Conservation (phyloP, 2,797 vertebrate genomes). For the Chiroxiphia lanceolata region DNA sequence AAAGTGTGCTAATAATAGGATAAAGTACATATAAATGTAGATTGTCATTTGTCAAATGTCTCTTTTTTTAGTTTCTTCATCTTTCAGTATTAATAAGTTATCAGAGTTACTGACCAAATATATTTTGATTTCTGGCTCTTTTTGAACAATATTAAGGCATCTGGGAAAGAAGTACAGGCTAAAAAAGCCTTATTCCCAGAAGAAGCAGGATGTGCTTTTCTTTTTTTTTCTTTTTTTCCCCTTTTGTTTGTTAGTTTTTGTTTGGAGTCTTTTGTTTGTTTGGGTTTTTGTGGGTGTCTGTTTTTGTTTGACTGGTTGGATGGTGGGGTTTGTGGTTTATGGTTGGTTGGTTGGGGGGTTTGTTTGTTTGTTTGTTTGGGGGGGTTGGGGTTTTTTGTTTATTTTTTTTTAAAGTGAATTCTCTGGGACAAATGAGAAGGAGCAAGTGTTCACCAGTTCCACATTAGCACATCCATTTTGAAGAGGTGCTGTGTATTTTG, state of each 20-base stretch:
- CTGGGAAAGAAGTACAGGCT: background rate
- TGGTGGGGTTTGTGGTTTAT: too few relatives aligned
- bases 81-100: constrained; percentile 15
- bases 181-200: background rate
- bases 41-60: constrained; percentile 10
- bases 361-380: too few relatives aligned
- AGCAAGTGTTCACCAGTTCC: background rate
- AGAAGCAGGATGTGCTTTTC: background rate
- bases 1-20: background rate
- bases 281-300: background rate
- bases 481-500: background rate
- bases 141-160: background rate
- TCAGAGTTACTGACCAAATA: background rate
- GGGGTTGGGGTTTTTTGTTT: too few relatives aligned
- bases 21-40: background rate
- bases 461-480: background rate
- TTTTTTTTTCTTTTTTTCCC: too few relatives aligned
- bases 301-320: too few relatives aligned
- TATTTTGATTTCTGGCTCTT: background rate
- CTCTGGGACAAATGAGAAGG: background rate
- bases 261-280: background rate
- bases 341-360: too few relatives aligned
- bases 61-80: background rate
- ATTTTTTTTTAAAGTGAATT: background rate
- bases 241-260: background rate